These are phyloP conservation scores for Sardina pilchardus DNA, from an alignment of 2,113 vertebrate species.

Conservation along the genomic window DNA sequence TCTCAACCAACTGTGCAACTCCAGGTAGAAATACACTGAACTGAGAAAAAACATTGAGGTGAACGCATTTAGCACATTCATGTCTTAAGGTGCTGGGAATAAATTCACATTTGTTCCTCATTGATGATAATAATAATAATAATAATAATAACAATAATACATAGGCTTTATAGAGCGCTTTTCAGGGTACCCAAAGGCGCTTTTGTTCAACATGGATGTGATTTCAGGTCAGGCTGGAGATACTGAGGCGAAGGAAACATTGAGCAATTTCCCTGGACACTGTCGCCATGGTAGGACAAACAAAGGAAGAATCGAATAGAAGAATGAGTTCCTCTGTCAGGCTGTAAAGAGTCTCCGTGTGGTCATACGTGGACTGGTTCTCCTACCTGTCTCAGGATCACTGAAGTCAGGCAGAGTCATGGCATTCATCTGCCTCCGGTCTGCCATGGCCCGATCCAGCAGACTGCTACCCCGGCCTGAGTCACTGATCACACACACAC, in stretches of 20 bases:
- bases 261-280: not conserved
- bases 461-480: slow-evolving; percentile 97
- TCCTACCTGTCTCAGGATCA: slow-evolving; percentile 93
- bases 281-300: not conserved
- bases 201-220: not conserved
- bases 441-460: slow-evolving; percentile 92
- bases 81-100: not conserved
- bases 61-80: no score
- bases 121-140: no score
- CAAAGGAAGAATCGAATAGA: not conserved
- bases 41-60: not conserved
- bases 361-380: not conserved
- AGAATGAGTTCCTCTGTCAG: not conserved
- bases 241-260: not conserved
- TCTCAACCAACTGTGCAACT: not conserved
- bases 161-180: no score
- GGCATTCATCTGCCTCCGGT: slow-evolving; percentile 91
- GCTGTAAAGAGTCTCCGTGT: not conserved
- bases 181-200: no score
- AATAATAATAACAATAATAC: no score
- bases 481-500: slow-evolving; percentile 76
- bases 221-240: not conserved
- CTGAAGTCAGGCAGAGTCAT: slow-evolving; percentile 97
- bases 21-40: not conserved
- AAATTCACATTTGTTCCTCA: not conserved